These are phyloP conservation scores for Caloenas nicobarica DNA, from an alignment of 2,113 vertebrate genomes.

Conservation along the genomic window DNA sequence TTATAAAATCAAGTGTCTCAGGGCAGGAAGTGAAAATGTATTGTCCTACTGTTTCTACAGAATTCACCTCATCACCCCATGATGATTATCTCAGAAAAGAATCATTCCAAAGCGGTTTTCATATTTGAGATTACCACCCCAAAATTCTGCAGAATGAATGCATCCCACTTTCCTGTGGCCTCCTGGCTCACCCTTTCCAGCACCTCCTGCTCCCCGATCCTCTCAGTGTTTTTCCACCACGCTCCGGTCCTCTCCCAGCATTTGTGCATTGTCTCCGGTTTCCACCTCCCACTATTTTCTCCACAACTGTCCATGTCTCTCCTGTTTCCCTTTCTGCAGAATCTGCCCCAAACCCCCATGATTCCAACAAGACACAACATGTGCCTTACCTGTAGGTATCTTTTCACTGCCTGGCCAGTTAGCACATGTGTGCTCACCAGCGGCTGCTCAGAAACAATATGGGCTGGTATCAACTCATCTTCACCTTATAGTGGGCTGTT, in stretches of 20 bases:
- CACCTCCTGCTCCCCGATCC: not conserved
- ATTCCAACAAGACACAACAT: not conserved
- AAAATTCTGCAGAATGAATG: not conserved
- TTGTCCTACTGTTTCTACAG: not conserved
- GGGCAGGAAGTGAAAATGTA: not conserved
- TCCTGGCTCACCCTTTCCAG: not conserved
- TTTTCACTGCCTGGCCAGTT: not conserved
- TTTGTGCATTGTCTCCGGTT: not conserved
- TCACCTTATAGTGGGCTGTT: not conserved
- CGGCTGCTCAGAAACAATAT: not conserved
- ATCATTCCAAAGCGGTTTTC: not conserved
- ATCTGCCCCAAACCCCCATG: accelerated
- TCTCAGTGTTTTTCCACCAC: not conserved
- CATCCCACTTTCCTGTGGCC: not conserved
- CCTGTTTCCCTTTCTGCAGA: not conserved
- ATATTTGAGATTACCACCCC: not conserved
- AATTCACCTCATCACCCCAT: not conserved
- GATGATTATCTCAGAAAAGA: not conserved
- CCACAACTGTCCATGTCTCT: not conserved
- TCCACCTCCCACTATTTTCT: not conserved
- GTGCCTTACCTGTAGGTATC: not conserved
- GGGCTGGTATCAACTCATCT: not conserved
- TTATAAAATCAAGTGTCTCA: not conserved
- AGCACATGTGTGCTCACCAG: accelerated
- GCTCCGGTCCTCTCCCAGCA: not conserved